Percentiles rank a stretch among this genome's conserved stretches.
Conservation (phyloP, 2,113 vertebrate species). For the Ceyx margarethae region DNA sequence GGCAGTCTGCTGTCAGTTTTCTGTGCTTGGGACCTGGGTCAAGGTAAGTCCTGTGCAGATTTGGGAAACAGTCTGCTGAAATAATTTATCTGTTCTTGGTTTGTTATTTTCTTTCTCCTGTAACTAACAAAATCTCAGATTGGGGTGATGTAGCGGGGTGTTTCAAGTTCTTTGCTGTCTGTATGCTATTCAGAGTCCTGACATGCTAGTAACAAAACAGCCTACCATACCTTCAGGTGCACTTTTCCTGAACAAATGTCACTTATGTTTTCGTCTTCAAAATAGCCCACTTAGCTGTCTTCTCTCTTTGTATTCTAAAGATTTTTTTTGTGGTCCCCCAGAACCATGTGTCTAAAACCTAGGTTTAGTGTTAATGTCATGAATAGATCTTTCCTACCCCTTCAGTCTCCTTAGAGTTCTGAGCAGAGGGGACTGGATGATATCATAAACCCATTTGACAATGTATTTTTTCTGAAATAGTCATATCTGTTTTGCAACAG, state of each 20-base stretch:
- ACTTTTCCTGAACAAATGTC: neutral
- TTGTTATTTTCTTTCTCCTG: neutral
- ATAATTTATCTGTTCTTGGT: neutral
- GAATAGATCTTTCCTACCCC: neutral
- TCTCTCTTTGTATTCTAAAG: neutral
- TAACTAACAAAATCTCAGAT: neutral
- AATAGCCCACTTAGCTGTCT: neutral
- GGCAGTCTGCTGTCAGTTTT: neutral
- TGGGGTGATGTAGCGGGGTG: neutral
- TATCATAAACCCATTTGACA: neutral
- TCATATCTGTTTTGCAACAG: constrained; percentile 66
- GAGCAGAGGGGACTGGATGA: neutral
- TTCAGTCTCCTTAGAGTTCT: neutral
- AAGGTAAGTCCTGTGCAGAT: neutral
- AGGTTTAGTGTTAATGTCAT: neutral
- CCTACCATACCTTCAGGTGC: neutral
- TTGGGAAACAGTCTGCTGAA: neutral
- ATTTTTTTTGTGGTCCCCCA: neutral
- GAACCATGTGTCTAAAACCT: neutral
- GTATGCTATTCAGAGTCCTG: neutral
- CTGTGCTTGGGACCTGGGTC: neutral
- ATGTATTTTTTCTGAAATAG: constrained; percentile 1
- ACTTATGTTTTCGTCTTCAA: neutral
- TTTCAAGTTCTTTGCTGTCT: neutral
- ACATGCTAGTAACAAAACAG: neutral